These are phyloP conservation scores for Scolopax bukidnonensis DNA, from an alignment of 2,797 vertebrate genomes.

Conservation along the genomic window DNA sequence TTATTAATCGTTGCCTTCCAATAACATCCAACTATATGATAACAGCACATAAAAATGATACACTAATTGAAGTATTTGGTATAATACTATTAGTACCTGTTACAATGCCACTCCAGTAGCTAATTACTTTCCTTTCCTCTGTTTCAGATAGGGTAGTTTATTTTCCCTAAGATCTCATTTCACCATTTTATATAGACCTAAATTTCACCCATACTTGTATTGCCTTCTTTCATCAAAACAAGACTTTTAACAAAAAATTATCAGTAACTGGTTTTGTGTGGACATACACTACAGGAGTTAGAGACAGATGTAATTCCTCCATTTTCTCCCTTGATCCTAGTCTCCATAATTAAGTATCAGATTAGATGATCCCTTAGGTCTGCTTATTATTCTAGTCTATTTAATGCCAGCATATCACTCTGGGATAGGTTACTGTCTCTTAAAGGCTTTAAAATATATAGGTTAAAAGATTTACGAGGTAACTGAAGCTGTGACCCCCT, in stretches of 20 bases:
- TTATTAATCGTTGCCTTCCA: background rate
- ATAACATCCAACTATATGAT: background rate
- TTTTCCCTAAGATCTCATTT: background rate
- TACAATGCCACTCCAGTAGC: background rate
- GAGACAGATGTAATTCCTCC: slow-evolving; percentile 41
- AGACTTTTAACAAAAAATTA: background rate
- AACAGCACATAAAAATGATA: background rate
- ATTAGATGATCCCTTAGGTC: slow-evolving; percentile 62
- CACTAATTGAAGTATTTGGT: background rate
- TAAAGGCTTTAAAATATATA: background rate
- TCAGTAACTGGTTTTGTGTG: background rate
- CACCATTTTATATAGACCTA: background rate
- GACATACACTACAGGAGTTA: background rate
- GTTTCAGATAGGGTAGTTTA: background rate
- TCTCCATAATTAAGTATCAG: slow-evolving; percentile 69
- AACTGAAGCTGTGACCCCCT: slow-evolving; percentile 39
- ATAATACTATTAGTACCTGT: background rate
- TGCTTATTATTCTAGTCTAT: slow-evolving; percentile 63
- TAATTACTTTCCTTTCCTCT: background rate
- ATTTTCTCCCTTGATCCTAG: slow-evolving; percentile 23
- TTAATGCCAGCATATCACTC: slow-evolving; percentile 54
- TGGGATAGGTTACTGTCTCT: slow-evolving; percentile 4
- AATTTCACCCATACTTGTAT: background rate
- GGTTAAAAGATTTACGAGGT: slow-evolving; percentile 46
- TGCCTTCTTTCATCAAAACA: background rate